Evolutionary conservation across 1,140 invertebrate genomes (phyloP), one percentile per base, ranked within the genome.

Genomic region (Rhagoletis pomonella): DNA sequence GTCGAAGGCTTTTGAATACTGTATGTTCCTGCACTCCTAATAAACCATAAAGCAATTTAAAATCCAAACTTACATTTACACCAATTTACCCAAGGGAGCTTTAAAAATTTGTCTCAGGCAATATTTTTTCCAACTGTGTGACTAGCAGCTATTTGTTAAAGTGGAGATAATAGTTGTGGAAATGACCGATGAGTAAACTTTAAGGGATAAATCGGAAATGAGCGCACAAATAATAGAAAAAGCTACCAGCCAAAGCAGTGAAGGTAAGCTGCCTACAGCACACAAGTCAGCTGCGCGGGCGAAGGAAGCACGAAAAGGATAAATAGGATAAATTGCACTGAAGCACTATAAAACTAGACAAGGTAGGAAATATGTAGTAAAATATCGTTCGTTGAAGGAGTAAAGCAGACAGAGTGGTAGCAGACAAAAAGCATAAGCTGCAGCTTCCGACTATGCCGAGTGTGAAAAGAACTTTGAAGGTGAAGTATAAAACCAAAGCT

Each of bases 121-220:
- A 12, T 2, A 29, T 10, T 42, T 67, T 67, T 29, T 0, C 0
- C 44, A 77, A 14, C 12, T 9, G 19, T 1, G 42, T 55, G 69
- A 19, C 14, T 87, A 86, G 87, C 69, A 88, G 84, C 65, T 69
- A 87, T 50, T 50, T 86, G n/a, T 60, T 85, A 44, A n/a, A 60
- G 14, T 19, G 84, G 5, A 60, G 3, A 60, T 85, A 85, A 62
- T 62, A 85, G 84, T 85, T 62, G 55, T 42, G 84, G 55, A 85
- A 62, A 62, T 60, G 84, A 85, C 84, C 55, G 19, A 58, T 60
- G 10, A 59, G 29, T 60, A 60, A 59, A 85, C 58, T 14, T 29
- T 12, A 85, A 42, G 39, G 10, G 55, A 85, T 62, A 85, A 59
- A 85, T 19, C 14, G 55, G 42, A 85, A 85, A 60, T 85, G 19